These are phyloP conservation scores for Epistrophella euchroma DNA, from an alignment of 2,888 invertebrate species.

Conservation along the genomic window DNA sequence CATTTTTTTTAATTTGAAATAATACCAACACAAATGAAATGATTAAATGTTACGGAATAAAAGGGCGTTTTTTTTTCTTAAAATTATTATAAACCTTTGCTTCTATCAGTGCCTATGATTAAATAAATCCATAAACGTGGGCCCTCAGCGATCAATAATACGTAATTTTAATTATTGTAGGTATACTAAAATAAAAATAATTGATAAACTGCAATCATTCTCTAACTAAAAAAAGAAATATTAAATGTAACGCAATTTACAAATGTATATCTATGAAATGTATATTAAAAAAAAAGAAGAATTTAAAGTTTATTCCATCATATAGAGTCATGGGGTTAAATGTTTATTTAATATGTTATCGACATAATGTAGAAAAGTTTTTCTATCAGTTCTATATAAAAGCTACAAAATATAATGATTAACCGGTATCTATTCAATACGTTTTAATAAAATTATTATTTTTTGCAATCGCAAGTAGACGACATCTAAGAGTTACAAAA, in stretches of 20 bases:
- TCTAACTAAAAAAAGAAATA: background rate
- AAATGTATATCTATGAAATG: background rate
- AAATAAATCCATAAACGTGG: background rate
- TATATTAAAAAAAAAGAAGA: background rate
- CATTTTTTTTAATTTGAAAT: background rate
- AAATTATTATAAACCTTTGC: background rate
- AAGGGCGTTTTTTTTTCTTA: background rate
- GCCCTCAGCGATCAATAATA: background rate
- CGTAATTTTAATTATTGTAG: background rate
- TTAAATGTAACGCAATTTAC: background rate
- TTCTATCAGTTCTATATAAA: slow-evolving; percentile 1
- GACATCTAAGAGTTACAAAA: background rate
- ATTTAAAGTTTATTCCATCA: background rate
- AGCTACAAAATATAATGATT: background rate
- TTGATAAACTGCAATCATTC: slow-evolving; percentile 1
- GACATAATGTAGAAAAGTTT: background rate
- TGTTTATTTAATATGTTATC: slow-evolving; percentile 5
- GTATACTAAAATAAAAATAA: background rate
- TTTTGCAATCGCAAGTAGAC: background rate
- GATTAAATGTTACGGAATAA: background rate
- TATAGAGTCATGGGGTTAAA: slow-evolving; percentile 1
- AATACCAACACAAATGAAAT: background rate
- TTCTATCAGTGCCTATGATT: background rate
- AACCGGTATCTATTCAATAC: background rate
- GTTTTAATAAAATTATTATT: background rate